Conservation (phyloP, 2,797 vertebrate species). For the Trachurus trachurus region DNA sequence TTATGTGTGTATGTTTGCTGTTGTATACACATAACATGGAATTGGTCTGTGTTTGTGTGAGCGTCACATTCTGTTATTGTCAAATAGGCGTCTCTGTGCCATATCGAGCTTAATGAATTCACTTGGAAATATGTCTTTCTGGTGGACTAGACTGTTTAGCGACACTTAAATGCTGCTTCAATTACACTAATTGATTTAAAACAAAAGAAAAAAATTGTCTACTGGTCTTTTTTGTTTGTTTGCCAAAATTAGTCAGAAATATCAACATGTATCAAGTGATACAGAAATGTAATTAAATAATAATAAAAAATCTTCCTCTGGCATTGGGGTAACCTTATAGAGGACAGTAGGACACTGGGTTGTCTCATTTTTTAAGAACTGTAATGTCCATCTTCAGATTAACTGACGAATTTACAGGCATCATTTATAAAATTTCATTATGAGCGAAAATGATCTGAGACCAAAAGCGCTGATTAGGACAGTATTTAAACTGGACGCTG, state of each 20-base stretch:
- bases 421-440: neutral
- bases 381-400: neutral
- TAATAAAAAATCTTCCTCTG: neutral
- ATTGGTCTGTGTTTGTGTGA: constrained; percentile 34
- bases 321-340: neutral
- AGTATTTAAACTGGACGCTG: neutral
- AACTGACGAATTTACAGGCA: neutral
- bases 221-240: neutral
- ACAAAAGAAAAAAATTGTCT: neutral
- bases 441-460: constrained; percentile 4
- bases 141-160: neutral
- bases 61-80: constrained; percentile 33
- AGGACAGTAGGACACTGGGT: neutral
- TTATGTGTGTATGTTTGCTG: constrained; percentile 49
- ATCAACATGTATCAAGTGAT: neutral
- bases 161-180: constrained; percentile 10
- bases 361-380: neutral
- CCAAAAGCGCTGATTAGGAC: neutral
- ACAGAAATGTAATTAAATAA: neutral
- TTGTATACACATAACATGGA: constrained; percentile 40
- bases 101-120: constrained; percentile 45
- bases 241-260: constrained; percentile 17
- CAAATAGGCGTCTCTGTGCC: constrained; percentile 30
- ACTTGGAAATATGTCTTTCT: constrained; percentile 19
- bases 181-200: constrained; percentile 40